Evolutionary conservation across 2,113 vertebrate species (phyloP).

Genomic region (Ageneiosus marmoratus): DNA sequence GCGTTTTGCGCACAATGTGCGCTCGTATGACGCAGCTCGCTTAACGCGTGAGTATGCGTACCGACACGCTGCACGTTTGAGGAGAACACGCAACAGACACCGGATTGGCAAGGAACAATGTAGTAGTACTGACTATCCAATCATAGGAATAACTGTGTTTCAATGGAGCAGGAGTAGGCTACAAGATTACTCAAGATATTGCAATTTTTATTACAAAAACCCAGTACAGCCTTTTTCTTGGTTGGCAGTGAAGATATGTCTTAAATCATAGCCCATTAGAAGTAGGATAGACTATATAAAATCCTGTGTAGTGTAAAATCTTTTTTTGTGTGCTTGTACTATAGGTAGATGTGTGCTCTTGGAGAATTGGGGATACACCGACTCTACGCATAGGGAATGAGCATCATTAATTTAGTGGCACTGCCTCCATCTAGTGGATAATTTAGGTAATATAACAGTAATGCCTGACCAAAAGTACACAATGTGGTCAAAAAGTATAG

Average conservation of each 20-base stretch:
- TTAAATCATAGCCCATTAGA: no score
- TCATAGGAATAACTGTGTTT: not conserved
- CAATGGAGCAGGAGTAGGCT: not conserved
- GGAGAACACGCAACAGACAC: not conserved
- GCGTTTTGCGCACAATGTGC: slow-evolving; percentile 45
- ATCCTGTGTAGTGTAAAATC: not conserved
- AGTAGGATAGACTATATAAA: not conserved
- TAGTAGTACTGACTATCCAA: not conserved
- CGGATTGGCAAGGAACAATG: not conserved
- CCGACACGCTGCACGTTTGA: not conserved
- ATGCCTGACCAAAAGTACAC: not conserved
- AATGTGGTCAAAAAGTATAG: no score
- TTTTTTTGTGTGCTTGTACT: not conserved
- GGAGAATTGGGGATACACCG: not conserved
- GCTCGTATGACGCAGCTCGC: slow-evolving; percentile 51
- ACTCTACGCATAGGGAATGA: not conserved
- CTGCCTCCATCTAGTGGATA: slow-evolving; percentile 32
- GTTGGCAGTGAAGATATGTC: not conserved
- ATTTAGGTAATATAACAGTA: not conserved
- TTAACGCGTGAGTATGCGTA: slow-evolving; percentile 41
- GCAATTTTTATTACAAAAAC: not conserved
- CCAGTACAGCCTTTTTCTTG: not conserved
- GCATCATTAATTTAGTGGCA: not conserved
- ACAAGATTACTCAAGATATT: not conserved
- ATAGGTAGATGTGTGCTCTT: not conserved